phyloP scores from a whole-genome alignment of 2,888 invertebrate genomes.

The Scrobipalpa atriplicella region DNA sequence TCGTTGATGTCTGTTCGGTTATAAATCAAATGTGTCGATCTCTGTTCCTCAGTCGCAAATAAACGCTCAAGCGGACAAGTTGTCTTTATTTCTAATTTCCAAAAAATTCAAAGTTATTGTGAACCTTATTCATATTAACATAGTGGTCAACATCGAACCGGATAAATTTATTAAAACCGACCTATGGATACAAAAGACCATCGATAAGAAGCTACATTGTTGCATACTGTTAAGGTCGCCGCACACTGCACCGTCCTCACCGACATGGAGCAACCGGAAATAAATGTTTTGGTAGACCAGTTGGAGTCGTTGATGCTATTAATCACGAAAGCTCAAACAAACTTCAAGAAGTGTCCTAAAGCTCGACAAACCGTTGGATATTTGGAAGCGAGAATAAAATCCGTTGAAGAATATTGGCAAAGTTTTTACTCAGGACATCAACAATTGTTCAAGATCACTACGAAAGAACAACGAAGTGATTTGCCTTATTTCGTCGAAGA shows the following conservation, averaged over 20 bases:
- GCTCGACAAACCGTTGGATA: background rate
- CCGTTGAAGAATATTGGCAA: slow-evolving; percentile 7
- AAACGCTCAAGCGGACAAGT: background rate
- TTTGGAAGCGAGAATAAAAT: slow-evolving; percentile 1
- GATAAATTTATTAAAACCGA: background rate
- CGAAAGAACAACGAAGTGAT: background rate
- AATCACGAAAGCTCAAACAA: background rate
- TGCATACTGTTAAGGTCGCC: background rate
- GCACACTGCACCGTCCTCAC: background rate
- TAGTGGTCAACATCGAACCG: slow-evolving; percentile 10
- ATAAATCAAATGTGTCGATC: background rate
- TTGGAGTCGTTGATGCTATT: background rate
- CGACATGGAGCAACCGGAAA: background rate
- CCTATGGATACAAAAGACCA: background rate
- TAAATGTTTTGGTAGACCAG: background rate
- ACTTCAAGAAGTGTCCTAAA: slow-evolving; percentile 1
- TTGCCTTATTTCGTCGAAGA: slow-evolving; percentile 8
- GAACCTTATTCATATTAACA: background rate
- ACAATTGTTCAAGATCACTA: background rate
- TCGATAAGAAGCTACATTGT: no score
- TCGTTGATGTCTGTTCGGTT: background rate
- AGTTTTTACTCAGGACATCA: background rate
- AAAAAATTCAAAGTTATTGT: background rate
- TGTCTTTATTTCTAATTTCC: background rate
- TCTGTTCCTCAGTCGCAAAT: background rate